These are phyloP conservation scores for Hydropsyche betteni DNA, from an alignment of 2,888 invertebrate genomes.

Conservation along the genomic window DNA sequence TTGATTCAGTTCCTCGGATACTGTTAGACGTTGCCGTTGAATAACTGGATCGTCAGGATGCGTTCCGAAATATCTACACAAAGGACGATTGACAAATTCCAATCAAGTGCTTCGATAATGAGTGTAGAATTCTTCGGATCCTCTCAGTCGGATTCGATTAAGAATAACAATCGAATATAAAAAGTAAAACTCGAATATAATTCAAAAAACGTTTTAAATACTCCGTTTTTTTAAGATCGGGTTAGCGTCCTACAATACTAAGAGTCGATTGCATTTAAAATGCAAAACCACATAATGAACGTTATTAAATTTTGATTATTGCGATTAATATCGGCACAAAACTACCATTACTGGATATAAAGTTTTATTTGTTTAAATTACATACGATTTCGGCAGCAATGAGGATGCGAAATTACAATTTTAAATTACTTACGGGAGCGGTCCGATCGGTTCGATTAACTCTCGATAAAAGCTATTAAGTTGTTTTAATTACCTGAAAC, in stretches of 20 bases:
- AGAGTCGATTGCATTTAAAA: not conserved
- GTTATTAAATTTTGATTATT: not conserved
- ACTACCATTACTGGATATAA: not conserved
- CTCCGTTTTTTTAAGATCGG: no score
- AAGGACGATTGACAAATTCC: conserved; percentile 24
- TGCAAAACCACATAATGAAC: not conserved
- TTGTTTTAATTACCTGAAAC: conserved; percentile 3
- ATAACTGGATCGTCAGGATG: conserved; percentile 24
- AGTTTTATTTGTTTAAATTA: conserved; percentile 11
- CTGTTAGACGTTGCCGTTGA: conserved; percentile 27
- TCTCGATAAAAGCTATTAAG: not conserved
- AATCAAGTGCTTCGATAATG: conserved; percentile 19
- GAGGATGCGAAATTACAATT: not conserved
- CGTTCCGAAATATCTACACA: conserved; percentile 25
- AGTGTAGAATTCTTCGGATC: conserved; percentile 4
- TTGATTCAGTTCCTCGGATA: conserved; percentile 26
- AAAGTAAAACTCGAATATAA: no score
- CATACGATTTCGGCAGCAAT: conserved; percentile 9
- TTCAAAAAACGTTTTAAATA: no score
- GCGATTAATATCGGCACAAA: not conserved
- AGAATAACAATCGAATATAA: no score
- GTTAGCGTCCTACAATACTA: no score
- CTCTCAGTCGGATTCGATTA: no score
- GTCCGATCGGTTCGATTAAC: no score
- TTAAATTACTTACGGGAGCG: not conserved